Evolutionary conservation across 2,797 vertebrate species (phyloP).

Genomic region (Nyctibius grandis): DNA sequence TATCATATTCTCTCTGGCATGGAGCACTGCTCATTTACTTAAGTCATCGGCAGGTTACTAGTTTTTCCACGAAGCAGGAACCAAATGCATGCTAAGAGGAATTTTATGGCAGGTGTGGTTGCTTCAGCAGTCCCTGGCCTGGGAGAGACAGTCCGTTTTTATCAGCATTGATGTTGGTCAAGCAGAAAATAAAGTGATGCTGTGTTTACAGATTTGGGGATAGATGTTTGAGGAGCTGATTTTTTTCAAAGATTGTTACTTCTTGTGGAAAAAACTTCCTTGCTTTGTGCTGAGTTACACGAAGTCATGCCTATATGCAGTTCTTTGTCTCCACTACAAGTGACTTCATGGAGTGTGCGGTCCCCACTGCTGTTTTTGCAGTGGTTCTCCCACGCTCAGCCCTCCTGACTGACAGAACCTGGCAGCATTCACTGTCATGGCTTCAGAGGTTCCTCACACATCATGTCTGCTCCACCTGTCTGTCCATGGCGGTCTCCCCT

Average conservation of each 20-base stretch:
- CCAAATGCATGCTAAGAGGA: neutral
- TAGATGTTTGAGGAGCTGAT: neutral
- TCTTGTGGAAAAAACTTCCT: neutral
- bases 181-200: neutral
- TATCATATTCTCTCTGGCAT: neutral
- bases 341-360: neutral
- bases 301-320: neutral
- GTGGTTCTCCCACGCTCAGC: neutral
- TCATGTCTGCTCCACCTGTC: fast-evolving
- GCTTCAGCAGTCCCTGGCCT: neutral
- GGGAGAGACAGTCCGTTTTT: neutral
- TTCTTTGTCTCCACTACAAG: neutral
- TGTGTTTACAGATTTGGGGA: neutral
- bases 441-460: neutral
- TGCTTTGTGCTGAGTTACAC: neutral
- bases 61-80: neutral
- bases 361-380: neutral
- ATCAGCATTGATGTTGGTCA: neutral
- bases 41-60: neutral
- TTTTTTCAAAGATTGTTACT: neutral
- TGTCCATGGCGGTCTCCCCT: neutral
- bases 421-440: neutral
- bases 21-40: neutral
- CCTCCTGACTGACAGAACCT: neutral
- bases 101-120: neutral